Evolutionary conservation across 2,797 vertebrate species (phyloP).

Genomic region (Premnoplex brunnescens): DNA sequence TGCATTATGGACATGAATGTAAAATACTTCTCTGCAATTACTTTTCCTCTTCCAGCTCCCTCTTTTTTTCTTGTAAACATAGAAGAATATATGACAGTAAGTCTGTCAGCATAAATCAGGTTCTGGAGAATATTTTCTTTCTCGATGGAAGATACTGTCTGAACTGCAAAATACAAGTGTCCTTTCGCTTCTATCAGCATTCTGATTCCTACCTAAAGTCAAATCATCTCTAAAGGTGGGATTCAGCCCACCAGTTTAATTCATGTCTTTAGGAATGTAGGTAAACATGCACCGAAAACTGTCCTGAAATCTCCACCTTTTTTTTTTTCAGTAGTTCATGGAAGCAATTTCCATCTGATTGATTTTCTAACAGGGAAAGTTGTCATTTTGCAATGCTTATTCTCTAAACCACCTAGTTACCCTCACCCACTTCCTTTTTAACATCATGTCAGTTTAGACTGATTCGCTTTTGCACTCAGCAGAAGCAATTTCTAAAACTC

Average conservation of each 20-base stretch:
- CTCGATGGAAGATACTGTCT: neutral
- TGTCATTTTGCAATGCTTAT: neutral
- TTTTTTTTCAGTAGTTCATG: neutral
- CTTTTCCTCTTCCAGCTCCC: neutral
- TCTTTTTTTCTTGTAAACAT: neutral
- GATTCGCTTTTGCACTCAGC: neutral
- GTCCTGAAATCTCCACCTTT: neutral
- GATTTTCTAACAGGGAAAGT: neutral
- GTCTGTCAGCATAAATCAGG: neutral
- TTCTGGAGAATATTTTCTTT: neutral
- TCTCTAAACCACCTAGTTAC: neutral
- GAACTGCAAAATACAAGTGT: neutral
- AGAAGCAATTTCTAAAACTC: neutral
- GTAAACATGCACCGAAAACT: neutral
- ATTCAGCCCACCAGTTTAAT: neutral
- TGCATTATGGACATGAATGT: neutral
- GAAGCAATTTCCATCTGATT: neutral
- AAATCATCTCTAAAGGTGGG: neutral
- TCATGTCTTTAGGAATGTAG: neutral
- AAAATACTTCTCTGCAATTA: neutral
- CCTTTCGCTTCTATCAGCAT: neutral
- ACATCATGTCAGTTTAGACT: neutral
- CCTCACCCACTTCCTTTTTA: neutral
- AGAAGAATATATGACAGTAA: neutral
- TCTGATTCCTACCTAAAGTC: neutral